These are phyloP conservation scores for Scaptomyza parva DNA, from an alignment of 2,888 invertebrate species.

Conservation along the genomic window DNA sequence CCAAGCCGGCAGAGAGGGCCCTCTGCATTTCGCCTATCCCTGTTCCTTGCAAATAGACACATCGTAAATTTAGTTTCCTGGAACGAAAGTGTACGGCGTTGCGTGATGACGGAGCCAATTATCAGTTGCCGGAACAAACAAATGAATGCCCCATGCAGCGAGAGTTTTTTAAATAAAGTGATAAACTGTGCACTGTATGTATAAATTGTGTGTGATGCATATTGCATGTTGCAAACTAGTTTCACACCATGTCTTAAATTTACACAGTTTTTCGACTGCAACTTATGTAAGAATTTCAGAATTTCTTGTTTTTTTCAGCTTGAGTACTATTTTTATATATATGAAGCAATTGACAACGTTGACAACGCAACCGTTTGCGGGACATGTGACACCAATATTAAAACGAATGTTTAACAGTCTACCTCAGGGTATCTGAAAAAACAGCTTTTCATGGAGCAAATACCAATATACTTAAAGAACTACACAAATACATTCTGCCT, in stretches of 20 bases:
- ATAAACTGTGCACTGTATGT: slow-evolving; percentile 22
- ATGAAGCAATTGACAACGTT: too few relatives aligned
- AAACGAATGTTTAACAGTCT: too few relatives aligned
- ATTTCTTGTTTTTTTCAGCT: too few relatives aligned
- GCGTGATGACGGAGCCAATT: slow-evolving; percentile 25
- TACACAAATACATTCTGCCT: too few relatives aligned
- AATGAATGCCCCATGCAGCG: slow-evolving; percentile 46
- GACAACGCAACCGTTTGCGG: too few relatives aligned
- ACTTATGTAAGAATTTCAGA: too few relatives aligned
- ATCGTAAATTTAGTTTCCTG: slow-evolving; percentile 46
- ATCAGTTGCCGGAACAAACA: slow-evolving; percentile 17
- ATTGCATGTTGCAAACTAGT: slow-evolving; percentile 21
- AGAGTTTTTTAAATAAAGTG: slow-evolving; percentile 58
- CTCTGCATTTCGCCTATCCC: not conserved
- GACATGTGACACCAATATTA: too few relatives aligned
- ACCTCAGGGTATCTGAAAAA: too few relatives aligned
- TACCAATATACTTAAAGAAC: too few relatives aligned
- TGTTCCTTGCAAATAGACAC: not conserved
- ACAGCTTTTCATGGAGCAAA: too few relatives aligned
- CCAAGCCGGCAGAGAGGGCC: slow-evolving; percentile 35
- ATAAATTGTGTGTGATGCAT: not conserved
- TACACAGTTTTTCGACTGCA: not conserved
- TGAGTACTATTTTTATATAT: too few relatives aligned
- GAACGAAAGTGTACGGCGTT: not conserved
- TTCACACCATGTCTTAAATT: not conserved